These are phyloP conservation scores for Limnodromus scolopaceus DNA, from an alignment of 2,797 vertebrate species.

Conservation along the genomic window DNA sequence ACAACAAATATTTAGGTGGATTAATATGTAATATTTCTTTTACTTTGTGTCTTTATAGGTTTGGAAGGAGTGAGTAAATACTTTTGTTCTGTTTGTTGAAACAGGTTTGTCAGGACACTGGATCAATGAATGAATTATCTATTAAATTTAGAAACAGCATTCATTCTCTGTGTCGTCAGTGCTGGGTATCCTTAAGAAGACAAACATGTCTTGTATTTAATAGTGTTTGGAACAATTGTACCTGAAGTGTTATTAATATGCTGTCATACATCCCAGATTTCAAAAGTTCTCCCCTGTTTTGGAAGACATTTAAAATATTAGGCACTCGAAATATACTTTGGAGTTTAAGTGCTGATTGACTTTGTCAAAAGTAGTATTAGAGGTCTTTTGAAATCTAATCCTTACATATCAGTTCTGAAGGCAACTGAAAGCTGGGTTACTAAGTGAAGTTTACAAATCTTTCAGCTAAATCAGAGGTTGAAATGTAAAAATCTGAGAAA, in stretches of 20 bases:
- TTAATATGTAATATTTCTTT: background rate
- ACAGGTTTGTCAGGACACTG: background rate
- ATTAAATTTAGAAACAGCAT: background rate
- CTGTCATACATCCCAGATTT: background rate
- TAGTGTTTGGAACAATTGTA: background rate
- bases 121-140: background rate
- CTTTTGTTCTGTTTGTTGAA: background rate
- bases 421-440: background rate
- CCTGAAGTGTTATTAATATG: background rate
- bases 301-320: background rate
- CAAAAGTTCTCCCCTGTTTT: background rate
- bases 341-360: background rate
- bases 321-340: background rate
- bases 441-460: background rate
- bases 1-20: background rate
- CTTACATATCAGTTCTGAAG: background rate
- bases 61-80: background rate
- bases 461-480: background rate
- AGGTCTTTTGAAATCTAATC: background rate
- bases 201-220: background rate
- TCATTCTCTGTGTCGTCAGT: background rate
- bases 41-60: background rate
- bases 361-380: background rate
- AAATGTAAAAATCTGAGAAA: background rate
- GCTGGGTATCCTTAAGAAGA: background rate